Conservation (phyloP, 2,888 invertebrate genomes). For the Myopa testacea region DNA sequence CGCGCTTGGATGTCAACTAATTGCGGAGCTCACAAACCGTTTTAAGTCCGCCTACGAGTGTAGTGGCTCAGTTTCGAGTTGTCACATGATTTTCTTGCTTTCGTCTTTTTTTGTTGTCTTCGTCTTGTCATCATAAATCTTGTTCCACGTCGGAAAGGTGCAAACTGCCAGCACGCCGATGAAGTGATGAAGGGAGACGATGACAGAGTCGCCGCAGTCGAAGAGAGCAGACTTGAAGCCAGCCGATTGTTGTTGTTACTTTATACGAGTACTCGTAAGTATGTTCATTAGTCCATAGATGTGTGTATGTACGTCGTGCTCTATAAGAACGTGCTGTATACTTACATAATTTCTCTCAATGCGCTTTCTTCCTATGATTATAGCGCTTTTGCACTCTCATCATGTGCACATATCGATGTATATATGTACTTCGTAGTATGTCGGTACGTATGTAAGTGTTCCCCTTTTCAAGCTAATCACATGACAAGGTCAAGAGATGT, state of each 20-base stretch:
- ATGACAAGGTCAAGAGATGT: slow-evolving; percentile 36
- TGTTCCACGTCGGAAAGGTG: slow-evolving; percentile 40
- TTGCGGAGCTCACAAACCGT: slow-evolving; percentile 20
- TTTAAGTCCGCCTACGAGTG: slow-evolving; percentile 22
- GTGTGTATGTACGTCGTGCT: not conserved
- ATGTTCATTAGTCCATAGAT: not conserved
- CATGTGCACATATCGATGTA: not conserved
- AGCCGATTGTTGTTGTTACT: not conserved
- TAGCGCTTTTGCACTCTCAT: not conserved
- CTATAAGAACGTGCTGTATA: no score
- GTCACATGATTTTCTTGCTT: not conserved
- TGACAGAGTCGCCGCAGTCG: not conserved
- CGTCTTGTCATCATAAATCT: slow-evolving; percentile 33
- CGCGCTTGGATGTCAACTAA: slow-evolving; percentile 1
- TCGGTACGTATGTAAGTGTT: no score
- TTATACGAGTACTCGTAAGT: no score
- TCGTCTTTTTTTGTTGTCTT: not conserved
- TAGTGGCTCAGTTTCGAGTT: not conserved
- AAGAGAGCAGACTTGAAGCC: not conserved
- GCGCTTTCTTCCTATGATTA: not conserved
- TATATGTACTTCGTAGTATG: no score
- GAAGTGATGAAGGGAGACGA: not conserved
- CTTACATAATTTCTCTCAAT: not conserved
- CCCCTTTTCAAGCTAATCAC: slow-evolving; percentile 20
- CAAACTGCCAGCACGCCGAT: slow-evolving; percentile 21